These are phyloP conservation scores for Macrotis lagotis DNA, from an alignment of 2,113 vertebrate species.

Conservation along the genomic window DNA sequence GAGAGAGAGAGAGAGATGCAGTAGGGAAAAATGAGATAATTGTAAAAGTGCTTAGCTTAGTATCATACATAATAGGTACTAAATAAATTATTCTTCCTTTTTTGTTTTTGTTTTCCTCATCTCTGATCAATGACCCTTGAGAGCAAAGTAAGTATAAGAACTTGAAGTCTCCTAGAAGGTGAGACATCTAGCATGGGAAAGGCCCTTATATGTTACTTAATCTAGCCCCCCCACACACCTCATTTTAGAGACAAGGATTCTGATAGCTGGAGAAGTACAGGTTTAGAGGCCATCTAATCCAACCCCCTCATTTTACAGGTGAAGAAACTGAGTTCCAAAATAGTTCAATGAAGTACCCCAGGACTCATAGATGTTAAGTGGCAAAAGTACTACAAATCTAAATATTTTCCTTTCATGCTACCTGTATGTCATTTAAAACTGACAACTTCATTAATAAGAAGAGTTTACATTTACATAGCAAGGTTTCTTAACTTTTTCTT, in stretches of 20 bases:
- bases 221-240: too few species aligned
- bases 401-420: neutral
- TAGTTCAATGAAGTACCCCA: neutral
- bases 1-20: too few species aligned
- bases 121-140: constrained; percentile 21
- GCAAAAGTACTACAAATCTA: neutral
- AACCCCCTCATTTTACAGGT: neutral
- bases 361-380: neutral
- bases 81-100: neutral
- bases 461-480: neutral
- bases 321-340: neutral
- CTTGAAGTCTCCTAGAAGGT: neutral
- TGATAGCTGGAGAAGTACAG: neutral
- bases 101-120: neutral
- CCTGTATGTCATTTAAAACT: neutral
- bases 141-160: constrained; percentile 23
- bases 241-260: neutral
- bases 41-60: neutral
- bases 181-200: neutral
- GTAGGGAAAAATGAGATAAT: neutral
- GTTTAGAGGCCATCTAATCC: neutral
- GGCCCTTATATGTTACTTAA: neutral
- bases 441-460: neutral
- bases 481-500: neutral
- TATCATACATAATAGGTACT: neutral